Percentiles rank a stretch among this genome's conserved stretches.
Evolutionary conservation across 2,113 vertebrate species (phyloP).

Genomic region (Heloderma charlesbogerti): DNA sequence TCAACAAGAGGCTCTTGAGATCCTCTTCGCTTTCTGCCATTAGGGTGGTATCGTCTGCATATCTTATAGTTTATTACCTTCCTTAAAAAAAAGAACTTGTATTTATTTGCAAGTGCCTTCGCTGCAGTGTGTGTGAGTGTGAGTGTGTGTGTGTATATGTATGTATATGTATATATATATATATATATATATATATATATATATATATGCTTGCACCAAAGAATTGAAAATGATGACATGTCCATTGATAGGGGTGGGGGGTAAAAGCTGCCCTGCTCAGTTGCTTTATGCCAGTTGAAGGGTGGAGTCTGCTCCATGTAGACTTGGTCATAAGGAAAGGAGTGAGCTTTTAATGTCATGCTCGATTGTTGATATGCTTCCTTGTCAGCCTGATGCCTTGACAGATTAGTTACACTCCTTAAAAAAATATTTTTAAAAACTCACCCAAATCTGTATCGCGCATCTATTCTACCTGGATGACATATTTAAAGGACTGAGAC

Average conservation of each 20-base stretch:
- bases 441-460: background rate
- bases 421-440: background rate
- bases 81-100: too few relatives aligned
- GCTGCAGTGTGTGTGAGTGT: too few relatives aligned
- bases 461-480: background rate
- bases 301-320: background rate
- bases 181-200: too few relatives aligned
- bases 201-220: constrained; percentile 1
- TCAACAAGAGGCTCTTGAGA: too few relatives aligned
- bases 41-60: too few relatives aligned
- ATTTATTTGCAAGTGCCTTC: too few relatives aligned
- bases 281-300: background rate
- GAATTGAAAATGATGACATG: background rate
- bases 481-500: background rate
- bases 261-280: too few relatives aligned
- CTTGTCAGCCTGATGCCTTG: background rate
- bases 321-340: background rate
- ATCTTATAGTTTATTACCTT: too few relatives aligned
- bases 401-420: background rate
- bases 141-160: too few relatives aligned
- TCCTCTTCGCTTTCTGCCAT: too few relatives aligned
- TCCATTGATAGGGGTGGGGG: background rate
- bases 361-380: background rate
- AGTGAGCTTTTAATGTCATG: background rate
- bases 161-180: too few relatives aligned